Evolutionary conservation across 2,797 vertebrate genomes (phyloP).

Genomic region (Otolemur crassicaudatus): DNA sequence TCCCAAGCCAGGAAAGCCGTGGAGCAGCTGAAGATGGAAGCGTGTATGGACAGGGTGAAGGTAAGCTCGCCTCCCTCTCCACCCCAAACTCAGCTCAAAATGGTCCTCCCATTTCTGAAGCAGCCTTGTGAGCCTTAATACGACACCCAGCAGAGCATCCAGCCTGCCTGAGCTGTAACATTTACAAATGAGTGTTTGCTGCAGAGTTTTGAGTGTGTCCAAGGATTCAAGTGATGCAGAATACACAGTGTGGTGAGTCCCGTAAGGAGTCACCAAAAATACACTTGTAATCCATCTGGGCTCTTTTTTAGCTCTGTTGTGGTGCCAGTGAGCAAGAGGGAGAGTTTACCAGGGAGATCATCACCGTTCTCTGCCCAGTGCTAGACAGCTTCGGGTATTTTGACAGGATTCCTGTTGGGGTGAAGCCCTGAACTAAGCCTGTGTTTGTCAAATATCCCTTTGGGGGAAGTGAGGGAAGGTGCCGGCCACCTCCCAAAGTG

Average conservation of each 20-base stretch:
- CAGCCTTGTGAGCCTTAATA: background rate
- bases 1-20: slow-evolving; percentile 98
- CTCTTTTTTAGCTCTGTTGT: background rate
- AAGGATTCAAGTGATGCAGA: background rate
- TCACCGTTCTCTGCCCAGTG: background rate
- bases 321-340: background rate
- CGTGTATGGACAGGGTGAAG: slow-evolving; percentile 99
- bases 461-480: background rate
- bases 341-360: background rate
- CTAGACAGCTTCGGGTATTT: background rate
- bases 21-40: slow-evolving; percentile 99
- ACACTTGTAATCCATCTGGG: background rate
- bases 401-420: background rate
- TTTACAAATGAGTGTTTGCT: background rate
- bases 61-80: slow-evolving; percentile 81
- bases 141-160: background rate
- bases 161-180: background rate
- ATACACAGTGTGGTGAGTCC: background rate
- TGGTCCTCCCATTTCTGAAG: background rate
- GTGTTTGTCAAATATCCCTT: background rate
- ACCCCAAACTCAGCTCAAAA: background rate
- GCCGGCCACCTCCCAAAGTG: accelerated
- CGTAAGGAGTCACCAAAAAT: slow-evolving; percentile 2
- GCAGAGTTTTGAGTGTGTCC: background rate
- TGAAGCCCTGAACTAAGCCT: background rate